Base-by-base conservation (phyloP, 2,797 vertebrate species). In the Danio aesculapii region DNA sequence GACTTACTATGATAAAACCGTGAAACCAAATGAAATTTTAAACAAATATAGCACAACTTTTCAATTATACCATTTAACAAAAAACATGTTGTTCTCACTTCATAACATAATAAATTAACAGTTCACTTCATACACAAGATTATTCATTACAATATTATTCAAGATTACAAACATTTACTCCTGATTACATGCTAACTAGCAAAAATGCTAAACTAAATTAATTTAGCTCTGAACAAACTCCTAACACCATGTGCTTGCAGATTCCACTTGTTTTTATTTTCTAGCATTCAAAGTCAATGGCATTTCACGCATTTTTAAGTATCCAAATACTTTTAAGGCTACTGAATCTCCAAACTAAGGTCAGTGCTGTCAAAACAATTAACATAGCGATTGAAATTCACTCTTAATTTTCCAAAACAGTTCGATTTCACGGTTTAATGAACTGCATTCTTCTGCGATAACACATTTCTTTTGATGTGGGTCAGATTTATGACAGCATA, bases 261-360 rank as follows among this genome's bases (percentile, higher is more conserved):
- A 57, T 57, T 71, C 69, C 39, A 44, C 11, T 71, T 71, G 69
- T 41, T 30, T 8, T 30, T 10, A 9, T 41, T 2, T 47, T 49
- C 39, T 9, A 49, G 14, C 30, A 30, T 30, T 30, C 30, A 30
- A 30, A 30, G 30, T 46, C 71, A 58, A 58, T 59, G 71, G 58
- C 13, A 74, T 49, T 30, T 74, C 41, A 74, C 30, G 71, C 71
- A 74, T 58, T 59, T 59, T 75, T 49, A 75, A 62, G 46, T n/a
- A 14, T 62, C 44, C 14, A 61, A 49, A 49, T 67, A 66, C 63
- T 47, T 67, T 13, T 66, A 66, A 46, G 64, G 43, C 64, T 16
- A 46, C 43, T 46, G 44, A 46, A n/a, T 75, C 46, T 62, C 3
- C 19, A 75, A 75, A 62, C 72, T 75, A 30, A 61, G 58, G 57